Evolutionary conservation across 2,113 vertebrate genomes (phyloP).

Genomic region (Uria lomvia): DNA sequence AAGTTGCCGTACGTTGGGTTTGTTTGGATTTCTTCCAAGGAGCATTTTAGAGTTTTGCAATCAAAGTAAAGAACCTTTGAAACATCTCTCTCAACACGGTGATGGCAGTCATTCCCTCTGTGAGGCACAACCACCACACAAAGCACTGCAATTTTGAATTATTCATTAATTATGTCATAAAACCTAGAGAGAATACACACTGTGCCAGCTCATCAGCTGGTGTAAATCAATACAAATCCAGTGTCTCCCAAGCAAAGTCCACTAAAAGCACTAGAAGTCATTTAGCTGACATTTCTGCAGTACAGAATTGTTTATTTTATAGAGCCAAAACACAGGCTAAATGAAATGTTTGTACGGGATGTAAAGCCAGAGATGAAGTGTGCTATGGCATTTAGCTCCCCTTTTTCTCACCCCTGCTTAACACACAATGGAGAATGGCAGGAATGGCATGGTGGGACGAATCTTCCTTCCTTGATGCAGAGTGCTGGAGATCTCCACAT

Average conservation of each 20-base stretch:
- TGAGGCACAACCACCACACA: background rate
- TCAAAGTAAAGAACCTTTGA: background rate
- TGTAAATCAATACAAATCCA: conserved; percentile 26
- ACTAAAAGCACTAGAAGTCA: background rate
- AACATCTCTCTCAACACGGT: background rate
- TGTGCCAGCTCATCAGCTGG: conserved; percentile 37
- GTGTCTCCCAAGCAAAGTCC: background rate
- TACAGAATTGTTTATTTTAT: conserved; percentile 22
- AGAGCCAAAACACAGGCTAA: background rate
- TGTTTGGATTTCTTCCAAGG: conserved; percentile 26
- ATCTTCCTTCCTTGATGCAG: background rate
- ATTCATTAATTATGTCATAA: conserved; percentile 4
- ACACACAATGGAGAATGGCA: background rate
- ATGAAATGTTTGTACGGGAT: background rate
- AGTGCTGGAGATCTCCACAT: background rate
- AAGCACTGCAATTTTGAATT: background rate
- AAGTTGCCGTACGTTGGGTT: background rate
- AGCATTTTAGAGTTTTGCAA: conserved; percentile 2
- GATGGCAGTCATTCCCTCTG: background rate
- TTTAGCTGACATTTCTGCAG: background rate
- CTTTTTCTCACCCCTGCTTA: background rate
- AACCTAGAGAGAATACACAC: background rate
- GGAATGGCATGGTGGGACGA: background rate
- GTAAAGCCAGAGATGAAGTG: background rate
- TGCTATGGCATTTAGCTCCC: background rate